Evolutionary conservation across 2,113 vertebrate genomes (phyloP).

Genomic region (Eurystomus gularis): DNA sequence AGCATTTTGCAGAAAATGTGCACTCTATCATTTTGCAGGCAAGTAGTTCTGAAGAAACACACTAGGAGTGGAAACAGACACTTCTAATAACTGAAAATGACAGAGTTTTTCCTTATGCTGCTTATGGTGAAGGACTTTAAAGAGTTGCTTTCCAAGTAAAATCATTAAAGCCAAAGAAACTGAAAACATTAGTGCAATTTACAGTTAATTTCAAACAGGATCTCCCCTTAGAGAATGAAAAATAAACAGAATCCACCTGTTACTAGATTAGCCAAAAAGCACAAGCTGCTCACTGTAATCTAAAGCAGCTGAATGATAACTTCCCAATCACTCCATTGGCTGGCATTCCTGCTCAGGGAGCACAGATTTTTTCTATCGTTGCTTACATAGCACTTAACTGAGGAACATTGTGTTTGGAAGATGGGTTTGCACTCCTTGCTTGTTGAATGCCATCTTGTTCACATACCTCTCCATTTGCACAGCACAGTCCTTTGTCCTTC

Average conservation of each 20-base stretch:
- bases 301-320: background rate
- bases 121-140: background rate
- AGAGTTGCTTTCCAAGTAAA: background rate
- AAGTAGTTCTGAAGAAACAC: background rate
- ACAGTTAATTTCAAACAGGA: background rate
- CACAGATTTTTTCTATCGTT: background rate
- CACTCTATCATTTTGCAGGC: background rate
- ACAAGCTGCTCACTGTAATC: background rate
- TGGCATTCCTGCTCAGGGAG: background rate
- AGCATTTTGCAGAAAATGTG: background rate
- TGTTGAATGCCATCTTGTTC: background rate
- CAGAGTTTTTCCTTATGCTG: background rate
- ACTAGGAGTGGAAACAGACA: background rate
- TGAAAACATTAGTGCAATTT: background rate
- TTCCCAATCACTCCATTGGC: background rate
- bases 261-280: background rate
- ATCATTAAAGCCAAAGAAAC: background rate
- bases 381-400: background rate
- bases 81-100: background rate
- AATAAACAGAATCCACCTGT: constrained; percentile 41
- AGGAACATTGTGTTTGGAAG: background rate
- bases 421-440: background rate
- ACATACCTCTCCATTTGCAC: background rate
- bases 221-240: background rate
- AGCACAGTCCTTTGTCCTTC: background rate